Evolutionary conservation across 2,888 invertebrate genomes (phyloP).

Genomic region (Mesorhabditis sp.): DNA sequence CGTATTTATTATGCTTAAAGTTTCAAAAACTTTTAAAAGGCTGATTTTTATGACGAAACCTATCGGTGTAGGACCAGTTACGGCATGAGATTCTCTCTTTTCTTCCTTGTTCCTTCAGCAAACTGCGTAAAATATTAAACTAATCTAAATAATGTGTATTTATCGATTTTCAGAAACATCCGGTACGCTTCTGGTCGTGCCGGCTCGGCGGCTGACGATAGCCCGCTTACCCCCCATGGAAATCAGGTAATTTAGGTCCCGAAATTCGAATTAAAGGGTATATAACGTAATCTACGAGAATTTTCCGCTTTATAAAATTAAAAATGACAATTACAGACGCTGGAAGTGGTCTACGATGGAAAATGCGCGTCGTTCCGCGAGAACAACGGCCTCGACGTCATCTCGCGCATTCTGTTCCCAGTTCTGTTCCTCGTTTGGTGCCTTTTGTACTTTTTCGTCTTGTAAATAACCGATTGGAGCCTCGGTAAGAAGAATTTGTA

Average conservation of each 20-base stretch:
- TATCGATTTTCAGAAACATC: not conserved
- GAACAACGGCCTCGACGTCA: slow-evolving; percentile 46
- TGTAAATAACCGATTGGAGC: slow-evolving; percentile 17
- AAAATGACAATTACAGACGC: slow-evolving; percentile 13
- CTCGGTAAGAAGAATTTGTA: not conserved
- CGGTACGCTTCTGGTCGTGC: not conserved
- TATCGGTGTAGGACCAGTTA: too few species aligned
- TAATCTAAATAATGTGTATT: too few species aligned
- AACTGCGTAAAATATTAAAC: too few species aligned
- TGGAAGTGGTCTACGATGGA: slow-evolving; percentile 31
- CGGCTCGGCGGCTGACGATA: not conserved
- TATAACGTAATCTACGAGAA: not conserved
- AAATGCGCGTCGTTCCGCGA: slow-evolving; percentile 35
- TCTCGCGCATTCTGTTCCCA: slow-evolving; percentile 52
- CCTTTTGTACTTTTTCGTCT: slow-evolving; percentile 45
- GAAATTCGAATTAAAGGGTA: slow-evolving; percentile 4
- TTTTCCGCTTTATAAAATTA: not conserved
- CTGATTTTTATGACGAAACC: not conserved
- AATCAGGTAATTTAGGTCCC: not conserved
- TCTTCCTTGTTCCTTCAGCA: too few species aligned
- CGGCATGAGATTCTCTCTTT: too few species aligned
- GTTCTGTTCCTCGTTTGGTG: slow-evolving; percentile 43
- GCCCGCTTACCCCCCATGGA: not conserved
- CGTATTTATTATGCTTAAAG: not conserved
- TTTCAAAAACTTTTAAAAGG: not conserved